phyloP scores from a whole-genome alignment of 2,888 invertebrate species.

The Ophion slaviceki region DNA sequence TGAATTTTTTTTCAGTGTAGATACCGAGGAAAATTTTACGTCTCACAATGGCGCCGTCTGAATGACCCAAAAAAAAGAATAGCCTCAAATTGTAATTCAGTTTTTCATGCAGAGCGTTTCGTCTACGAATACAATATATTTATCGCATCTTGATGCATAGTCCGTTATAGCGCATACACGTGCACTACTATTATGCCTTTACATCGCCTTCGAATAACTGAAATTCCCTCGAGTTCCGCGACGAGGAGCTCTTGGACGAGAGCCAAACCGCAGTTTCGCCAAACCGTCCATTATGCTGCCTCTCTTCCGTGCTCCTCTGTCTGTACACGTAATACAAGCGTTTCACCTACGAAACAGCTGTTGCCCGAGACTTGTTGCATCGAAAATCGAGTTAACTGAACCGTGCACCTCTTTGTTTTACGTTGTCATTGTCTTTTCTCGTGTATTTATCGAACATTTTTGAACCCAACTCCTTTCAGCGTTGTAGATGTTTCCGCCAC shows the following conservation, averaged over 20 bases:
- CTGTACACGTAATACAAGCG: slow-evolving; percentile 60
- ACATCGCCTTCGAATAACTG: slow-evolving; percentile 41
- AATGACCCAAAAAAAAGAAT: not conserved
- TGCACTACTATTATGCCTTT: slow-evolving; percentile 13
- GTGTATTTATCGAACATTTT: slow-evolving; percentile 3
- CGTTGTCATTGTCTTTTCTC: slow-evolving; percentile 25
- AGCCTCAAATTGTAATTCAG: not conserved
- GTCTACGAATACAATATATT: not conserved
- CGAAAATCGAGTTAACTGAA: slow-evolving; percentile 44
- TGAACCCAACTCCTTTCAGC: not conserved
- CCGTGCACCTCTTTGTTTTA: slow-evolving; percentile 23
- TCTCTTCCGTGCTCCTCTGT: slow-evolving; percentile 23
- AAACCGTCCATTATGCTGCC: slow-evolving; percentile 4
- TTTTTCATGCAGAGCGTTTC: not conserved
- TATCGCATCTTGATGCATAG: not conserved
- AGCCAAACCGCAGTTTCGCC: slow-evolving; percentile 70
- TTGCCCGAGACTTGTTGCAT: slow-evolving; percentile 79
- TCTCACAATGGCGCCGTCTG: not conserved
- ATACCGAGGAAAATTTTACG: too few species aligned
- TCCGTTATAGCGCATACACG: not conserved
- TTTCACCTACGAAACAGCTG: slow-evolving; percentile 75
- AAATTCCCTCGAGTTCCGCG: slow-evolving; percentile 40
- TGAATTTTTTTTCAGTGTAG: too few species aligned
- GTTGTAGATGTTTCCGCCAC: not conserved
- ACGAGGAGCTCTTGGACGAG: slow-evolving; percentile 67